phyloP scores from a whole-genome alignment of 2,113 vertebrate species.

The Perca schrenkii region DNA sequence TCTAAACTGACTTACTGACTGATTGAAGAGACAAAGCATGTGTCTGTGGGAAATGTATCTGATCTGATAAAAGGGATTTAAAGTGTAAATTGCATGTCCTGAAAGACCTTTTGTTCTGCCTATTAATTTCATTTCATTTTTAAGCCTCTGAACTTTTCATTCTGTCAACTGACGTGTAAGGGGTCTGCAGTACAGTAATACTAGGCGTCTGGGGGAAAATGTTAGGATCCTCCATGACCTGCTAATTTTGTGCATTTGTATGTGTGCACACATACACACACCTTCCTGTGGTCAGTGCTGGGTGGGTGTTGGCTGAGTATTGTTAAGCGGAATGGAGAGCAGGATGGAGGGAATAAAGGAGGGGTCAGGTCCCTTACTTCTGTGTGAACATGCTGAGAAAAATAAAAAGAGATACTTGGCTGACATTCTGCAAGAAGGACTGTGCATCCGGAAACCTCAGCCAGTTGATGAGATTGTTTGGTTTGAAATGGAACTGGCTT shows the following conservation, averaged over 20 bases:
- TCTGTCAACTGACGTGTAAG: background rate
- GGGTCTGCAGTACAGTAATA: background rate
- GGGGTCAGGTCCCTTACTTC: constrained; percentile 29
- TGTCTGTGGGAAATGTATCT: constrained; percentile 5
- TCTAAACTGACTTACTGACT: background rate
- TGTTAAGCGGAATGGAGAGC: constrained; percentile 44
- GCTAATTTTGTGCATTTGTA: constrained; percentile 5
- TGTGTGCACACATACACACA: background rate
- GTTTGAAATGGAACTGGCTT: constrained; percentile 28
- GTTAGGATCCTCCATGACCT: constrained; percentile 22
- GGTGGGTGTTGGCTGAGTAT: constrained; percentile 47
- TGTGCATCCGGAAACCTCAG: background rate
- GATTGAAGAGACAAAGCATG: constrained; percentile 10
- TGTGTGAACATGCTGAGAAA: constrained; percentile 35
- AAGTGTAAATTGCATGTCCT: constrained; percentile 5
- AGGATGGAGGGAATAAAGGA: constrained; percentile 40
- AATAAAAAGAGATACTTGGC: constrained; percentile 8
- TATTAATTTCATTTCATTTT: constrained; percentile 11
- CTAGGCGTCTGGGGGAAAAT: background rate
- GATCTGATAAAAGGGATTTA: constrained; percentile 15
- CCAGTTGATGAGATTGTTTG: constrained; percentile 16
- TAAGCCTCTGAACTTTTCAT: background rate
- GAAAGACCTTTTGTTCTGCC: background rate
- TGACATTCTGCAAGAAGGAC: background rate
- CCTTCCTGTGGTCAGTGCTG: constrained; percentile 38